A percentile compares a stretch with the other conserved stretches of the same genome.
Conservation (phyloP, 2,888 invertebrate species). For the Meloe dianella region DNA sequence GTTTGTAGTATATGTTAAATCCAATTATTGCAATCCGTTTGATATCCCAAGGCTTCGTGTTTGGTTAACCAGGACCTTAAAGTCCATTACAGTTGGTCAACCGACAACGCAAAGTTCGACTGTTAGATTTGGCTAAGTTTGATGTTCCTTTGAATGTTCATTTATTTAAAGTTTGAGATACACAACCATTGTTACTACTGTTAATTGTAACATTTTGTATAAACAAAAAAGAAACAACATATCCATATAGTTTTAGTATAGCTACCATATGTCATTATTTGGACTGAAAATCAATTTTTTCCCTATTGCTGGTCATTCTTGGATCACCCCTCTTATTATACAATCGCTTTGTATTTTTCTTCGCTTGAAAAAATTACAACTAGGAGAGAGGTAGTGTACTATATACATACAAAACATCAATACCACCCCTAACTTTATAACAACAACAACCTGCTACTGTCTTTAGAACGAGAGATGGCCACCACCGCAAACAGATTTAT, state of each 20-base stretch:
- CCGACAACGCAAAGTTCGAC: conserved; percentile 36
- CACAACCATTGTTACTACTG: background rate
- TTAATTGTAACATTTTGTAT: background rate
- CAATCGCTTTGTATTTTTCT: conserved; percentile 22
- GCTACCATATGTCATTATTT: conserved; percentile 36
- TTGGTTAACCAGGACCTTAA: conserved; percentile 36
- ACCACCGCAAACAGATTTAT: conserved; percentile 60
- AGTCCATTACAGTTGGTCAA: conserved; percentile 41
- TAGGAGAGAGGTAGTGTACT: conserved; percentile 19
- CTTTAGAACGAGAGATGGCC: conserved; percentile 51
- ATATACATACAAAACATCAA: conserved; percentile 28
- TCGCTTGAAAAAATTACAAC: conserved; percentile 23
- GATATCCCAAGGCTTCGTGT: conserved; percentile 37
- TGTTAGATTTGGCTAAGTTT: conserved; percentile 40
- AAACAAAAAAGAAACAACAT: too few species aligned
- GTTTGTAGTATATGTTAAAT: conserved; percentile 38
- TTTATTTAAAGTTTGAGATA: conserved; percentile 12
- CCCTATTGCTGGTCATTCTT: conserved; percentile 31
- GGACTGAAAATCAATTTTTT: conserved; percentile 31
- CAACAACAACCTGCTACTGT: conserved; percentile 50
- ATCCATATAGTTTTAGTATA: background rate
- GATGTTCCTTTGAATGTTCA: conserved; percentile 28
- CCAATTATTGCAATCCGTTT: conserved; percentile 46
- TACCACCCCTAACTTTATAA: conserved; percentile 36
- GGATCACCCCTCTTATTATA: conserved; percentile 45